Base-by-base conservation (phyloP, 2,113 vertebrate genomes). In the Ceyx margarethae region DNA sequence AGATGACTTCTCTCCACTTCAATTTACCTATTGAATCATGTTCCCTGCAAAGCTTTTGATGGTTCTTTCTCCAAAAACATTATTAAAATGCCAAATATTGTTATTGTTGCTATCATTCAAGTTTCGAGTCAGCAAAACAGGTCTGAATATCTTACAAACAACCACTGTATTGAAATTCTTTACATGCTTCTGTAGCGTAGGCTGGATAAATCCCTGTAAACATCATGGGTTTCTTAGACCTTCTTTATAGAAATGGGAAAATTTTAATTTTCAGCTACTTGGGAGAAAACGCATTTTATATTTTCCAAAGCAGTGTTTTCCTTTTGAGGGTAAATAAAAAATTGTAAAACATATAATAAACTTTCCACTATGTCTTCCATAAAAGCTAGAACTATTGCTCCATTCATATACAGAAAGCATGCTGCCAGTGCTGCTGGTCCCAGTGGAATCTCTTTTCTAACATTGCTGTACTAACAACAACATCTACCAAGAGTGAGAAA, bases 161-260 rank as follows among this genome's bases (percentile, higher is more conserved):
- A 82, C 17, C 10, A 57, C 57, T 40, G 40, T 45, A 29, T 5
- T 79, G 31, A 93, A 94, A 95, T 94, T 87, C 72, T 89, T 94
- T 25, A 79, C 46, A 80, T 89, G 50, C 13, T 82, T 94, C 10
- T 25, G 23, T 22, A 58, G 28, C 16, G 67, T 58, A 87, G 78
- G 64, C 64, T 83, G 74, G 78, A 51, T 76, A 89, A 81, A 80
- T 60, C 56, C 40, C 20, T 56, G 14, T 40, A 76, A 90, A 66
- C 35, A 9, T 46, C 92, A 85, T 56, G 7, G 17, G 21, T 89
- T 88, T 4, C 9, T 66, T 91, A 13, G 50, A 4, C 11, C 48
- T 75, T 68, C 26, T 65, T 71, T 62, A 69, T 2, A 82, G 43
- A 80, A 93, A 51, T 21, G 33, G 11, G 40, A 87, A 77, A 73